Evolutionary conservation across 2,797 vertebrate species (phyloP), one percentile per base, ranked within the genome.

Genomic region (Epinephelus coioides): DNA sequence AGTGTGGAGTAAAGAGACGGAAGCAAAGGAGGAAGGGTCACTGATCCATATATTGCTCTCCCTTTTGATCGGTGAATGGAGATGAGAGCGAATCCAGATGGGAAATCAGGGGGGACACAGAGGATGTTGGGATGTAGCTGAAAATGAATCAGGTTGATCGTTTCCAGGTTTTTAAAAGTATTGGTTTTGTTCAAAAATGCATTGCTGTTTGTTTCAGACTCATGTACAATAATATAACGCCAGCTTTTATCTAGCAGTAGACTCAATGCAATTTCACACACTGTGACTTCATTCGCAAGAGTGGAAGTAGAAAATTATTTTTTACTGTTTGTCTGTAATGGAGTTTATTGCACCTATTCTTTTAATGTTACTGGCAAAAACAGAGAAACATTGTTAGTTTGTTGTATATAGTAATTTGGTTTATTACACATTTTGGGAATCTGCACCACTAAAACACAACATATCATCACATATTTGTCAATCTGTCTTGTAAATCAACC

Each of bases 251-350:
- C 50, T 44, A 7, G 38, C 46, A 46, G 18, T 3, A 25, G 4
- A 71, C 79, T 30, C 53, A 13, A 34, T 84, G 73, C 64, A 80
- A 83, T 84, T 83, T 86, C 77, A 85, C 74, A 83, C 70, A 19
- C 50, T 60, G 50, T 60, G 76, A 40, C 68, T 81, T 57, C 60
- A 62, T 38, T 54, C 2, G 21, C 25, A 53, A 14, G 13, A 56
- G 53, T n/a, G 38, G 54, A 62, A 40, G 51, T 17, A 53, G 8
- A 69, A 43, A 61, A 68, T 13, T 4, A 25, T 57, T 61, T 68
- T 38, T 25, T 23, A 23, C 54, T 44, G 13, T 53, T 78, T 25
- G 10, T 43, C 27, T 65, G 56, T 69, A 69, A 79, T 70, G 53
- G 18, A 62, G 53, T 5, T 50, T 27, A 27, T 9, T 51, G 6